Evolutionary conservation across 2,797 vertebrate genomes (phyloP).

Genomic region (Botia almorhae): DNA sequence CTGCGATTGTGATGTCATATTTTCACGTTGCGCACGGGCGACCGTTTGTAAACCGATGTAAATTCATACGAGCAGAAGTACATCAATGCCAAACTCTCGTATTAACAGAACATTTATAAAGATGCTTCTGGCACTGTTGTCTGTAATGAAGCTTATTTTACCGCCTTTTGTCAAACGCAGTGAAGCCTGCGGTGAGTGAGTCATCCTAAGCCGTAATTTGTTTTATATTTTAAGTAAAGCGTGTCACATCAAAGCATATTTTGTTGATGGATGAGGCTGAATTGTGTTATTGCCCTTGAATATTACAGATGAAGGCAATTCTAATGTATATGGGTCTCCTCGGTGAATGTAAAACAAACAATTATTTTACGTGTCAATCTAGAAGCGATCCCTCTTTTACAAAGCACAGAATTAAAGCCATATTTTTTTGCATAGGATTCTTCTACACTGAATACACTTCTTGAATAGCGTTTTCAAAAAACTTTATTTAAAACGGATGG

Average conservation of each 20-base stretch:
- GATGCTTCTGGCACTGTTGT: background rate
- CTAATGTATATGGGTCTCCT: slow-evolving; percentile 17
- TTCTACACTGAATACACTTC: background rate
- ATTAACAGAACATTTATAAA: slow-evolving; percentile 11
- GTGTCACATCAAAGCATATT: slow-evolving; percentile 45
- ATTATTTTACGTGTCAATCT: slow-evolving; percentile 18
- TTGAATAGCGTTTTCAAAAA: background rate
- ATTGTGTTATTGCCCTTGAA: slow-evolving; percentile 18
- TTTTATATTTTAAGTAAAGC: slow-evolving; percentile 36
- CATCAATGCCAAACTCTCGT: background rate
- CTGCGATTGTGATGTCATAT: slow-evolving; percentile 2
- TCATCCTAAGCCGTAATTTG: slow-evolving; percentile 40
- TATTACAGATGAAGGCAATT: slow-evolving; percentile 40
- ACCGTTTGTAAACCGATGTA: background rate
- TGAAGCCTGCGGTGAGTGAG: slow-evolving; percentile 41
- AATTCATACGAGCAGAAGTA: background rate
- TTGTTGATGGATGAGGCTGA: slow-evolving; percentile 12
- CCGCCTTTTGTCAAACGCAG: slow-evolving; percentile 29
- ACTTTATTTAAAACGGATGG: background rate
- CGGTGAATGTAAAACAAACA: slow-evolving; percentile 37
- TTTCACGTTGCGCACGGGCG: background rate
- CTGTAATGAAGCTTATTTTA: slow-evolving; percentile 37
- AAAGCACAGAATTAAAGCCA: slow-evolving; percentile 20
- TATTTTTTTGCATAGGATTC: background rate
- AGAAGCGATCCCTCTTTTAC: background rate